Evolutionary conservation across 2,888 invertebrate species (phyloP).

Genomic region (Germaria angustata): DNA sequence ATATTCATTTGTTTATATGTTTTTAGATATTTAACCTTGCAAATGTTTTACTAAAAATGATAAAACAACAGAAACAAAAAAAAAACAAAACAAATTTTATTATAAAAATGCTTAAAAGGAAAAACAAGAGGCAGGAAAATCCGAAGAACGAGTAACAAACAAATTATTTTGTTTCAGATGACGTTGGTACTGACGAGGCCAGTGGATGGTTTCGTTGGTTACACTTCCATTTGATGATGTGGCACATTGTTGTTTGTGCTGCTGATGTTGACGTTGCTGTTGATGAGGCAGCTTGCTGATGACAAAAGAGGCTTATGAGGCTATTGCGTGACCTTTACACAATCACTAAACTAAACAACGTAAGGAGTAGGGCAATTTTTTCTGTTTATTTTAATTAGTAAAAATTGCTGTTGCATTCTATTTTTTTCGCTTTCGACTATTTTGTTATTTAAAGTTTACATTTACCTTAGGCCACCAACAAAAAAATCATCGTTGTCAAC

Average conservation of each 20-base stretch:
- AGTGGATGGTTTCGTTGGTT: slow-evolving; percentile 29
- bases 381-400: slow-evolving; percentile 68
- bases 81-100: not conserved
- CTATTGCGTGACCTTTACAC: slow-evolving; percentile 65
- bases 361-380: slow-evolving; percentile 60
- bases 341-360: slow-evolving; percentile 47
- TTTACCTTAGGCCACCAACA: slow-evolving; percentile 63
- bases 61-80: too few relatives aligned
- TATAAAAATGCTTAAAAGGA: slow-evolving; percentile 25
- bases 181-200: slow-evolving; percentile 10
- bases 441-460: slow-evolving; percentile 64
- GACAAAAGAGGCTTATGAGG: slow-evolving; percentile 64
- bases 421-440: not conserved
- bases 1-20: not conserved
- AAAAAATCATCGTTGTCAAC: slow-evolving; percentile 67
- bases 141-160: not conserved
- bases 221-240: slow-evolving; percentile 43
- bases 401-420: slow-evolving; percentile 54
- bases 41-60: not conserved
- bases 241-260: slow-evolving; percentile 53
- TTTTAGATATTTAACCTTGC: slow-evolving; percentile 44
- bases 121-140: slow-evolving; percentile 2
- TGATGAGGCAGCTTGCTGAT: slow-evolving; percentile 51
- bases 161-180: slow-evolving; percentile 12
- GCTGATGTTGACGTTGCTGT: slow-evolving; percentile 57